Percentiles rank a stretch among this genome's conserved stretches.
These are phyloP conservation scores for Crossoptilon crossoptilon DNA, from an alignment of 2,797 vertebrate genomes.

Conservation along the genomic window DNA sequence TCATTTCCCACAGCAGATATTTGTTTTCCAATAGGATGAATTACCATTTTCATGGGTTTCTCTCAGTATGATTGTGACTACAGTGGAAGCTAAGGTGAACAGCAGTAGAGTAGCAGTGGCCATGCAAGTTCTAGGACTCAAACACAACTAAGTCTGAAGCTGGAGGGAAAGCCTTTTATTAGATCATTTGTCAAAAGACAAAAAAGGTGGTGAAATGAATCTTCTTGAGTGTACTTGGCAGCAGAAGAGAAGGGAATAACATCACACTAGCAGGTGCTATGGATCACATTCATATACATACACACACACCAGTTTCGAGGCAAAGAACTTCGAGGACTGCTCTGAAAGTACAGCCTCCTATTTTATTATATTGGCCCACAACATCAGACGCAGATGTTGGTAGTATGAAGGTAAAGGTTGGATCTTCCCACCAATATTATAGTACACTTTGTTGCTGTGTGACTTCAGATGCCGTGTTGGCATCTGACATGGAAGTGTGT, in stretches of 20 bases:
- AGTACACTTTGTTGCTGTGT: not conserved
- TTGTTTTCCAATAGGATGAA: not conserved
- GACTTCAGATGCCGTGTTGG: not conserved
- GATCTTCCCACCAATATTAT: not conserved
- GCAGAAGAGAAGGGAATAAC: not conserved
- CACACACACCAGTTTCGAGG: not conserved
- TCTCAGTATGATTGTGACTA: not conserved
- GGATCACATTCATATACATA: not conserved
- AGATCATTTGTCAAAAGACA: not conserved
- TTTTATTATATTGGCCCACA: not conserved
- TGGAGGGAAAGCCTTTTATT: not conserved
- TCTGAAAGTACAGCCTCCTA: not conserved
- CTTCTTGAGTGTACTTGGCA: not conserved
- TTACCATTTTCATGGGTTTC: not conserved
- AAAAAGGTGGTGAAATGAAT: not conserved
- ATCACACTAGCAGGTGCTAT: not conserved
- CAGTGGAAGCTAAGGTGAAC: not conserved
- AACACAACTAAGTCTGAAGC: not conserved
- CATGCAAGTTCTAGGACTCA: not conserved
- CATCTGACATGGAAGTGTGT: not conserved
- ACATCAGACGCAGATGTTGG: not conserved
- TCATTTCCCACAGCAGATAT: conserved; percentile 2
- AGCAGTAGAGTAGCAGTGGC: not conserved
- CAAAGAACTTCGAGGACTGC: not conserved
- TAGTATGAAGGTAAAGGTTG: not conserved